Conservation (phyloP, 2,113 vertebrate species). For the Cyprinus carpio region DNA sequence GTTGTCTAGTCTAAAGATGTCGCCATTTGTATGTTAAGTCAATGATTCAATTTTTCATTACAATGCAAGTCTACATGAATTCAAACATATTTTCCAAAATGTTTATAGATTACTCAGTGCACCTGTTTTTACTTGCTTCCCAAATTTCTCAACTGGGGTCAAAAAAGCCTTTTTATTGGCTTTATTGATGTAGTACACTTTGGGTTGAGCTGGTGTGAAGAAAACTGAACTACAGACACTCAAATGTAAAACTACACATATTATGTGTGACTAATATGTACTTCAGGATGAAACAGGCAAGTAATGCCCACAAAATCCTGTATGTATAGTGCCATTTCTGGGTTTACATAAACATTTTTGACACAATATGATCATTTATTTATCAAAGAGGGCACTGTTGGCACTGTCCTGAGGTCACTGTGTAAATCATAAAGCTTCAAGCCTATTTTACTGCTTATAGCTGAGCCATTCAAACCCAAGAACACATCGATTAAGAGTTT, state of each 20-base stretch:
- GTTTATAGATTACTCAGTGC: neutral
- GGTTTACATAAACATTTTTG: neutral
- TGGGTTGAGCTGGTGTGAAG: neutral
- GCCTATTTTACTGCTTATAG: neutral
- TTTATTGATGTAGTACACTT: neutral
- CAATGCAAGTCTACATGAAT: neutral
- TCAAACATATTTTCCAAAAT: neutral
- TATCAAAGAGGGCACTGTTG: constrained; percentile 12
- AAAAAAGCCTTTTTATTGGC: neutral
- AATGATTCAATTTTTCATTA: neutral
- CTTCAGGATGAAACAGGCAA: neutral
- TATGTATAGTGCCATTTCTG: neutral
- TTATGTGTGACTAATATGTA: neutral
- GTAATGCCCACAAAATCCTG: neutral
- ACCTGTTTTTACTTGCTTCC: neutral
- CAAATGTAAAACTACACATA: neutral
- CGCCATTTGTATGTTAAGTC: neutral
- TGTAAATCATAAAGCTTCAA: constrained; percentile 20
- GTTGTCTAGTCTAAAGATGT: neutral
- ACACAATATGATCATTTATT: neutral
- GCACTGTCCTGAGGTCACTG: constrained; percentile 18
- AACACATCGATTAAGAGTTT: neutral
- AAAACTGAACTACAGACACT: neutral
- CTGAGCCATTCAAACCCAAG: neutral
- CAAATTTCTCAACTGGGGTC: neutral